Base-by-base conservation (phyloP, 2,797 vertebrate genomes). In the Melanotaenia parkinsoni region DNA sequence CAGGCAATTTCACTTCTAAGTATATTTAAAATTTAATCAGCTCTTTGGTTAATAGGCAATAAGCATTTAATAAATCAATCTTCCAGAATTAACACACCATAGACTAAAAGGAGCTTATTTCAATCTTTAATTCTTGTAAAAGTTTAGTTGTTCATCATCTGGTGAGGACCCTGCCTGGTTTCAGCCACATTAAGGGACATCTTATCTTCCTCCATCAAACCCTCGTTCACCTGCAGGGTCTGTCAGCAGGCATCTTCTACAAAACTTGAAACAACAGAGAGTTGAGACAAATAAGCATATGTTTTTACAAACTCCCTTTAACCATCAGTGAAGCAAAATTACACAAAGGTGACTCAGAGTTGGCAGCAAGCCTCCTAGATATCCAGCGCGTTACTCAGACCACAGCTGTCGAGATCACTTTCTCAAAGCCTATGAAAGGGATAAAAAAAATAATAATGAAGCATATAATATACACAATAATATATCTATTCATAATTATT, bases 271-370 rank as follows among this genome's bases (percentile, higher is more conserved):
- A 65, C 76, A 28, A 82, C 84, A 84, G 81, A 80, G 68, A 58
- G 16, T 56, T 6, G 28, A 85, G 75, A 87, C 80, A 77, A 79
- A 82, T 72, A 32, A 74, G 11, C 77, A 66, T 43, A 57, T 18
- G 58, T 79, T 50, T 6, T 54, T 53, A 63, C 77, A 75, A 66
- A 73, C 57, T 75, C 60, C 50, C 45, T 77, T 74, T 77, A 73
- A 65, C 61, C 72, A 67, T 70, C 32, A 63, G 22, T 57, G 40
- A 61, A 70, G 67, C 51, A 3, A 43, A 26, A 32, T 67, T 32
- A 71, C 28, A 43, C 70, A 64, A 54, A 62, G 51, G 50, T 81
- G 82, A 89, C 58, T 88, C 77, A 79, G 51, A 28, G 50, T 67
- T 50, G 67, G 50, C 13, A 7, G 38, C 59, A 67, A 40, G 32